Evolutionary conservation across 1,140 invertebrate species (phyloP).

Genomic region (Leptinotarsa lineolata): DNA sequence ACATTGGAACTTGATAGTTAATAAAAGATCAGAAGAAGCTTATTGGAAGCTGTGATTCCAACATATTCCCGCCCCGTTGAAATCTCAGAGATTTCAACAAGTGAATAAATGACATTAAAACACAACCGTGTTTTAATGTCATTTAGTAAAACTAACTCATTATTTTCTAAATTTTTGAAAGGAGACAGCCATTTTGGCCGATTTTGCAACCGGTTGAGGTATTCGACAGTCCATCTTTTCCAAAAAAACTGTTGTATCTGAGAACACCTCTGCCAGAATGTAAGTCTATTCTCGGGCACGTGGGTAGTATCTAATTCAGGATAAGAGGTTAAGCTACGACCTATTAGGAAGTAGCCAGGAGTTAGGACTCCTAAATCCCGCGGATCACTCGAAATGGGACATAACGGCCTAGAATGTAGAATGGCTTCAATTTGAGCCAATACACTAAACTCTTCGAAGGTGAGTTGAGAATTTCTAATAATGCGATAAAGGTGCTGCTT

Average conservation of each 20-base stretch:
- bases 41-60: neutral
- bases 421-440: slow-evolving; percentile 44
- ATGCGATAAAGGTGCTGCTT: slow-evolving; percentile 38
- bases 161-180: slow-evolving; percentile 1
- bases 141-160: slow-evolving; percentile 48
- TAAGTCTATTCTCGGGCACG: slow-evolving; percentile 39
- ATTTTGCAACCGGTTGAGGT: slow-evolving; percentile 38
- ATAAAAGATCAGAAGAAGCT: neutral
- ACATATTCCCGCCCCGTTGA: neutral
- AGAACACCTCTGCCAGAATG: slow-evolving; percentile 37
- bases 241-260: slow-evolving; percentile 46
- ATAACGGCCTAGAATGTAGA: slow-evolving; percentile 50
- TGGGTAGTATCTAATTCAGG: slow-evolving; percentile 31
- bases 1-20: neutral
- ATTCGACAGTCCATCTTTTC: slow-evolving; percentile 48
- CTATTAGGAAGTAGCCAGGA: slow-evolving; percentile 55
- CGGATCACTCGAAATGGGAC: slow-evolving; percentile 38
- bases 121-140: slow-evolving; percentile 38
- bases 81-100: neutral
- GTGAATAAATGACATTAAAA: neutral
- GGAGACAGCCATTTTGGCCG: slow-evolving; percentile 19
- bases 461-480: slow-evolving; percentile 38
- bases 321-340: slow-evolving; percentile 37
- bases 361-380: slow-evolving; percentile 44
- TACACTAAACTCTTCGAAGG: slow-evolving; percentile 45